These are phyloP conservation scores for Tachysurus vachellii DNA, from an alignment of 2,113 vertebrate genomes.

Conservation along the genomic window DNA sequence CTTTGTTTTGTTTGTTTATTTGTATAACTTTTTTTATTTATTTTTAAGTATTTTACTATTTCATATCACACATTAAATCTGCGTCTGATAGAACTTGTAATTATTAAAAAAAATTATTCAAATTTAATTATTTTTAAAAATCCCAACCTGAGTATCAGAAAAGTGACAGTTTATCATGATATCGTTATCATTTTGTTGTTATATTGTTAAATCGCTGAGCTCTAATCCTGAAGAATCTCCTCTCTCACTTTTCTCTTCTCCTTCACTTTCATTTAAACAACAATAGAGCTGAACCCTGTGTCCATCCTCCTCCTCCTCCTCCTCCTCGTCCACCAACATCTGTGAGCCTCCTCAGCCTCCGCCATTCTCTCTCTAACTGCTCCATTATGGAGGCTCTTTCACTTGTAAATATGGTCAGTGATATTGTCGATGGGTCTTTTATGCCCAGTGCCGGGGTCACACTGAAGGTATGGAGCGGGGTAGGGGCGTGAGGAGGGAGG, in stretches of 20 bases:
- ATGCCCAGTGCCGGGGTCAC: conserved; percentile 56
- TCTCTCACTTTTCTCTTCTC: neutral
- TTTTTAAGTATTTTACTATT: neutral
- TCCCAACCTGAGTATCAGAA: neutral
- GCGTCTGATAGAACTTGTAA: neutral
- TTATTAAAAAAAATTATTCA: neutral
- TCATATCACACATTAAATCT: neutral
- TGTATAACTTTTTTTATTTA: too few species aligned
- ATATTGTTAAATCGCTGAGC: neutral
- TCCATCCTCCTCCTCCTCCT: conserved; percentile 72
- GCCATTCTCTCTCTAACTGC: conserved; percentile 86
- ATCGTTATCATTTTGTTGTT: neutral
- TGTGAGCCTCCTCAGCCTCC: conserved; percentile 84
- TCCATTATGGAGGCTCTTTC: conserved; percentile 84
- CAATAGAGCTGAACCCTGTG: conserved; percentile 61
- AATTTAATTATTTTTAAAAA: neutral
- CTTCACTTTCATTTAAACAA: conserved; percentile 18
- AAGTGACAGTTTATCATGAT: neutral
- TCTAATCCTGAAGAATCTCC: conserved; percentile 4
- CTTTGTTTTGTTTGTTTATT: too few species aligned
- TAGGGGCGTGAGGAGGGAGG: conserved; percentile 27
- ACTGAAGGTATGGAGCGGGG: conserved; percentile 54
- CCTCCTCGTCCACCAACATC: conserved; percentile 83
- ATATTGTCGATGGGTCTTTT: conserved; percentile 65
- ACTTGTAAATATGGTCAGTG: conserved; percentile 77